phyloP scores from a whole-genome alignment of 2,113 vertebrate genomes.

The Onychorhynchus coronatus region DNA sequence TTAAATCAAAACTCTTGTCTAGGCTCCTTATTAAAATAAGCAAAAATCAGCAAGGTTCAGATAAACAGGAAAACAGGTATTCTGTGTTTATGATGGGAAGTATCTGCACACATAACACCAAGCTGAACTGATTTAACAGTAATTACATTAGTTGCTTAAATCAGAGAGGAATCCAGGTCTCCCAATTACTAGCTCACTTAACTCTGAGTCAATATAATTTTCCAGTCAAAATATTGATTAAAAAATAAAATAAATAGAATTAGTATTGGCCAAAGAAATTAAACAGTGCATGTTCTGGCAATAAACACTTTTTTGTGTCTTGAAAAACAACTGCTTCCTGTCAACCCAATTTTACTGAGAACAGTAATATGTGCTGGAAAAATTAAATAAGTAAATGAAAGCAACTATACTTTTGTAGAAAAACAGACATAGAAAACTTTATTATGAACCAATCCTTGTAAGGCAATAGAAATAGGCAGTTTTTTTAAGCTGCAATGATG shows the following conservation, averaged over 20 bases:
- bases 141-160: background rate
- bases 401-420: background rate
- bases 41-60: background rate
- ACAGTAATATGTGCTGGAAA: background rate
- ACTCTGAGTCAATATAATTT: background rate
- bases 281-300: background rate
- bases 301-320: background rate
- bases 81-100: background rate
- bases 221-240: background rate
- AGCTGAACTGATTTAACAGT: conserved; percentile 12
- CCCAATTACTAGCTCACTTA: background rate
- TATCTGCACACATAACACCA: background rate
- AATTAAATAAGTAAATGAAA: background rate
- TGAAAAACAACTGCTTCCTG: background rate
- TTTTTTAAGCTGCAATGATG: background rate
- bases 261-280: background rate
- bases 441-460: background rate
- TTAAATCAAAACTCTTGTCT: background rate
- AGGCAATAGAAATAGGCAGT: background rate
- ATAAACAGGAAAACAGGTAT: background rate
- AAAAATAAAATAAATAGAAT: conserved; percentile 9
- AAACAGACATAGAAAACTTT: background rate
- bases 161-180: background rate
- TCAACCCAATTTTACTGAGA: background rate
- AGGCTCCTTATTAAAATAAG: background rate